These are phyloP conservation scores for Antheraea mylitta DNA, from an alignment of 1,140 invertebrate species.

Conservation along the genomic window DNA sequence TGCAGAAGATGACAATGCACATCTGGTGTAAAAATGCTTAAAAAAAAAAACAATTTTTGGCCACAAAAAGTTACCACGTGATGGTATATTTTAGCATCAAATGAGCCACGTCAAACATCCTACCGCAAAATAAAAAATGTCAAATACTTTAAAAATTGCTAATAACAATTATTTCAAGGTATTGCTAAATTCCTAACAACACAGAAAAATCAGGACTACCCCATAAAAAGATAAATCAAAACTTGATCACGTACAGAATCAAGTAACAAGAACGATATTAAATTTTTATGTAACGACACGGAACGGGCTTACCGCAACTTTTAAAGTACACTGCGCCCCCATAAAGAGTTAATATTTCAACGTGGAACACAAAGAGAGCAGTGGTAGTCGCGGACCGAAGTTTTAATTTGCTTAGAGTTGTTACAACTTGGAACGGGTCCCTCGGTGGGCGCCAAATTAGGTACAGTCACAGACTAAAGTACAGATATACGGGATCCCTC, in stretches of 20 bases:
- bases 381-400: constrained; percentile 60
- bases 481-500: constrained; percentile 9
- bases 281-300: constrained; percentile 66
- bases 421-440: constrained; percentile 73
- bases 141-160: too few relatives aligned
- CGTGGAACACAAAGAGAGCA: constrained; percentile 64
- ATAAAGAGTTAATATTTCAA: constrained; percentile 77
- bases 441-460: constrained; percentile 71
- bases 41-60: too few relatives aligned
- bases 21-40: too few relatives aligned
- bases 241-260: constrained; percentile 36
- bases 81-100: too few relatives aligned
- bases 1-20: too few relatives aligned
- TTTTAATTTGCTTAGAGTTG: constrained; percentile 78
- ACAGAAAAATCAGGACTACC: not conserved
- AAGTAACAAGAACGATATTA: constrained; percentile 53
- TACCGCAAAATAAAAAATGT: too few relatives aligned
- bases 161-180: too few relatives aligned
- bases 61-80: too few relatives aligned
- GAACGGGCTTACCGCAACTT: constrained; percentile 53
- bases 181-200: not conserved
- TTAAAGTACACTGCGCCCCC: constrained; percentile 64
- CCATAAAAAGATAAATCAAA: constrained; percentile 21
- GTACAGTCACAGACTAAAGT: constrained; percentile 40
- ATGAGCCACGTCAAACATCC: too few relatives aligned